Evolutionary conservation across 2,797 vertebrate genomes (phyloP).

Genomic region (Nannoperca australis): DNA sequence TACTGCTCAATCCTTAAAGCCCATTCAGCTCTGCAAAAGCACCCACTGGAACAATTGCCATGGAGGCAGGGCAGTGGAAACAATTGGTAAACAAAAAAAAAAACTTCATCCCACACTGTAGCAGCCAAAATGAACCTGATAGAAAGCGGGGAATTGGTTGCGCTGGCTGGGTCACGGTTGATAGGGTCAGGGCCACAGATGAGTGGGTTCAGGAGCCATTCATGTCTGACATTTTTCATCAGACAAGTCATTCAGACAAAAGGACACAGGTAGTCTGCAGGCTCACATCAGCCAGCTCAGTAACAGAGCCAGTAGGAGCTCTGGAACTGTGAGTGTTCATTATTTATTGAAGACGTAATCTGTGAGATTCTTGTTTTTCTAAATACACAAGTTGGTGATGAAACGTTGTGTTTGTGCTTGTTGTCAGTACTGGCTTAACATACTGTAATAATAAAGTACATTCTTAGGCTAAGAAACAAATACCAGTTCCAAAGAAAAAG

Average conservation of each 20-base stretch:
- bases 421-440: constrained; percentile 6
- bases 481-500: background rate
- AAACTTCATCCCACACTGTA: constrained; percentile 4
- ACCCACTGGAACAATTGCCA: constrained; percentile 56
- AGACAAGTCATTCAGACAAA: constrained; percentile 51
- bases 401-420: background rate
- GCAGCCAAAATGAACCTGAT: constrained; percentile 55
- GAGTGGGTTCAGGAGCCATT: constrained; percentile 63
- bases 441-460: background rate
- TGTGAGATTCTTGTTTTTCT: background rate
- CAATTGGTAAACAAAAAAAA: constrained; percentile 38
- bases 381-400: background rate
- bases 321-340: background rate
- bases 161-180: constrained; percentile 38
- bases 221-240: constrained; percentile 71
- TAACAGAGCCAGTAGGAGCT: constrained; percentile 10
- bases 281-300: background rate
- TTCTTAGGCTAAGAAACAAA: constrained; percentile 11
- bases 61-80: constrained; percentile 42
- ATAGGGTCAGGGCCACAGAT: constrained; percentile 68
- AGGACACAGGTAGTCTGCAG: constrained; percentile 39
- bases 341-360: constrained; percentile 24
- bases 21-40: constrained; percentile 46
- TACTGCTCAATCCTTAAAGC: constrained; percentile 45
- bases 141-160: constrained; percentile 49